phyloP scores from a whole-genome alignment of 2,888 invertebrate genomes.

The Drosophila colorata region DNA sequence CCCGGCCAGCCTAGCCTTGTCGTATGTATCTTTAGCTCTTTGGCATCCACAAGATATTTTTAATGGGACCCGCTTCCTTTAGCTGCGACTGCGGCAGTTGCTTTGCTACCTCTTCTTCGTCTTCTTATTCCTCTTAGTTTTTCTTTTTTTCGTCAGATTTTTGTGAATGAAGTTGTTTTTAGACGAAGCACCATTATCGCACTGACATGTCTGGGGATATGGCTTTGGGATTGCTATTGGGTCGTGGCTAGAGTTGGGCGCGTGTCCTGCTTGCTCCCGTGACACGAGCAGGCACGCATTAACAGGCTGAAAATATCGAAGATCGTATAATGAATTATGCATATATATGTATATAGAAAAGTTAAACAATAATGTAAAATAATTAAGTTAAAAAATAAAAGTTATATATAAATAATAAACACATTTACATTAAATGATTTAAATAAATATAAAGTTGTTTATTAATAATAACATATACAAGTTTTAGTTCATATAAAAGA shows the following conservation, averaged over 20 bases:
- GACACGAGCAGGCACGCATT: no score
- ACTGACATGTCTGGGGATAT: slow-evolving; percentile 78
- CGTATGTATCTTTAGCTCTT: slow-evolving; percentile 62
- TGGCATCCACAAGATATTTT: slow-evolving; percentile 80
- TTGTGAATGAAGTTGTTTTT: slow-evolving; percentile 82
- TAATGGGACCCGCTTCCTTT: slow-evolving; percentile 78
- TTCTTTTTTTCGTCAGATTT: slow-evolving; percentile 67
- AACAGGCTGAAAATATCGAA: no score
- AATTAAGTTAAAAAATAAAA: no score
- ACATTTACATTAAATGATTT: no score
- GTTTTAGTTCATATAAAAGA: no score
- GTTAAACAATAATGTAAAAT: no score
- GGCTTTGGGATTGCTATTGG: slow-evolving; percentile 40
- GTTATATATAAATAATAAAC: no score
- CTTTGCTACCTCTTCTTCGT: slow-evolving; percentile 25
- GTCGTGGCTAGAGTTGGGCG: neutral
- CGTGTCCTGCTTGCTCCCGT: neutral
- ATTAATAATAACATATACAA: no score
- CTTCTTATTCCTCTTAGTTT: slow-evolving; percentile 16
- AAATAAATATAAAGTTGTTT: no score
- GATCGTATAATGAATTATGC: no score
- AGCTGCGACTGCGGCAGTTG: slow-evolving; percentile 40
- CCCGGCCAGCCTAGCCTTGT: slow-evolving; percentile 1
- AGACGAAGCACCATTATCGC: slow-evolving; percentile 80
- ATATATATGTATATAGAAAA: no score